Conservation (phyloP, 2,113 vertebrate genomes). For the Limanda limanda region DNA sequence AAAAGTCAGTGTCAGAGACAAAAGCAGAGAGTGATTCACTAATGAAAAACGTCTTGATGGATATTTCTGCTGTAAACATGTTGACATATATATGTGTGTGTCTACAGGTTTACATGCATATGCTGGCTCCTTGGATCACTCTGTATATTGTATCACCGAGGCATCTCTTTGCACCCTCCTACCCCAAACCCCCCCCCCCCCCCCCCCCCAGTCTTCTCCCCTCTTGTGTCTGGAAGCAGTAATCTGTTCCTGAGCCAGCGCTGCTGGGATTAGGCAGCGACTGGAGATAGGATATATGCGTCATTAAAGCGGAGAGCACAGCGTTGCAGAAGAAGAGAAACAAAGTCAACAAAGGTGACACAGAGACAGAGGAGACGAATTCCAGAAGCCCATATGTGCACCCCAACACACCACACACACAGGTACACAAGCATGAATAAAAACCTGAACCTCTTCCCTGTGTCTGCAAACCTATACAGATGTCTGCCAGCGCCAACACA, state of each 20-base stretch:
- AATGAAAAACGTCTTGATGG: background rate
- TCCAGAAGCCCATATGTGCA: slow-evolving; percentile 44
- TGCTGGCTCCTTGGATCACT: slow-evolving; percentile 38
- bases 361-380: slow-evolving; percentile 47
- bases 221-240: slow-evolving; percentile 80
- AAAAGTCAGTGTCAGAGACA: background rate
- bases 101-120: slow-evolving; percentile 35
- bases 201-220: slow-evolving; percentile 62
- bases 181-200: too few relatives aligned
- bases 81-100: slow-evolving; percentile 19
- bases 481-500: slow-evolving; percentile 8
- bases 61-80: slow-evolving; percentile 8
- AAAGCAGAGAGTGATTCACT: background rate
- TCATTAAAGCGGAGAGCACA: slow-evolving; percentile 79
- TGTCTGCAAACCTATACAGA: slow-evolving; percentile 10
- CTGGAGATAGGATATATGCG: slow-evolving; percentile 81
- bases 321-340: slow-evolving; percentile 64
- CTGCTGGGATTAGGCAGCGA: slow-evolving; percentile 82
- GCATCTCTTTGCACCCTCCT: slow-evolving; percentile 58
- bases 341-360: slow-evolving; percentile 83
- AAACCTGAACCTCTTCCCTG: slow-evolving; percentile 34
- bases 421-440: slow-evolving; percentile 38
- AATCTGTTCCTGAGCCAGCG: slow-evolving; percentile 83
- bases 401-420: background rate
- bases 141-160: slow-evolving; percentile 59